These are phyloP conservation scores for Buphagus erythrorhynchus DNA, from an alignment of 2,797 vertebrate genomes.

Conservation along the genomic window DNA sequence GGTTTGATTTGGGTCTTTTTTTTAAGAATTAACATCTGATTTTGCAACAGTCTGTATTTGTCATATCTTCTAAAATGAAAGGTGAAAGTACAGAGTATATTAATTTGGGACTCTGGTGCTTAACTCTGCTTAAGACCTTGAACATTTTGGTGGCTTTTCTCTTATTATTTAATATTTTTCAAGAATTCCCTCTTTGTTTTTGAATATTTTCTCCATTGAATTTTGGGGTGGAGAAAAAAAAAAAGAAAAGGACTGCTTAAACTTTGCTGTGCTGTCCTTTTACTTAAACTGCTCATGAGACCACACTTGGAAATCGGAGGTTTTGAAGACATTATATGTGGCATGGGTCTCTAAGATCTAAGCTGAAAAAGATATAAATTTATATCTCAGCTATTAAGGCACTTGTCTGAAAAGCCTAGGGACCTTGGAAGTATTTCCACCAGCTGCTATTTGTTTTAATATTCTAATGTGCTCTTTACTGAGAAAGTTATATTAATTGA, in stretches of 20 bases:
- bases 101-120: not conserved
- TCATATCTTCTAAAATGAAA: not conserved
- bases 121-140: not conserved
- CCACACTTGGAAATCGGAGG: not conserved
- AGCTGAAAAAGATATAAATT: not conserved
- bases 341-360: not conserved
- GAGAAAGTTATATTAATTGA: not conserved
- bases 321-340: not conserved
- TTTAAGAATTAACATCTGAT: not conserved
- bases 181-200: not conserved
- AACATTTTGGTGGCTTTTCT: not conserved
- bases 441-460: slow-evolving; percentile 14
- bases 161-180: not conserved
- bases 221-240: not conserved
- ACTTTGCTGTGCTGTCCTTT: not conserved
- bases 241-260: not conserved
- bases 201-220: not conserved
- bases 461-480: not conserved
- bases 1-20: not conserved
- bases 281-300: not conserved
- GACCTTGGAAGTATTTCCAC: not conserved
- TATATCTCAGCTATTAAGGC: not conserved
- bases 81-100: not conserved
- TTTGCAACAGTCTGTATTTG: not conserved
- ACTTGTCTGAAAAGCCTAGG: not conserved